Evolutionary conservation across 2,797 vertebrate genomes (phyloP), one percentile per base, ranked within the genome.

Genomic region (Semotilus atromaculatus): DNA sequence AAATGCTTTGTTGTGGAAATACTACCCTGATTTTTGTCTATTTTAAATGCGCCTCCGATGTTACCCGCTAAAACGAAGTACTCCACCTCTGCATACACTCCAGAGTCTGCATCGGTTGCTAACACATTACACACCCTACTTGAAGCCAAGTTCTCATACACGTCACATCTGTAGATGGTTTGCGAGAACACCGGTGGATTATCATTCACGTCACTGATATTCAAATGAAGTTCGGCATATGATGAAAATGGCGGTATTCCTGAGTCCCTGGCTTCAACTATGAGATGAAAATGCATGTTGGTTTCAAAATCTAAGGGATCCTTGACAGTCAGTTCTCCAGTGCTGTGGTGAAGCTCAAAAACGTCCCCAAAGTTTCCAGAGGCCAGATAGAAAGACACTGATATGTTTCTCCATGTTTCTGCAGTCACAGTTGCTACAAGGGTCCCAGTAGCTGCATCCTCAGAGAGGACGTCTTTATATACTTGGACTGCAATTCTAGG

Each of bases 171-270:
- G 87, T 94, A 96, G 75, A 92, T 89, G 3, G 58, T 86, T 68
- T 93, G 92, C 11, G 89, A 93, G 86, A 96, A 96, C 43, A 91
- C 90, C 19, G 95, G 95, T 4, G 88, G 71, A 87, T 96, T 95
- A 84, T 96, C 95, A 66, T 96, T 96, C 16, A 94, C 90, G 64
- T 96, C 94, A 19, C 60, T 92, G 74, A 96, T 85, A 79, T 91
- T 94, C 18, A 96, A 84, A 81, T 89, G 84, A 76, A 96, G 89
- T 92, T 94, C 91, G 45, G 80, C 86, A 87, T 94, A 96, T 10
- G 94, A 92, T 11, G 96, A 96, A 90, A 93, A 95, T 45, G 95
- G 96, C n/a, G 95, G 95, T 0, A 78, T 91, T 36, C 95, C 94
- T 6, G 93, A 91, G 74, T 96, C 94, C 90, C 95, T 92, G 58